Evolutionary conservation across 1,140 invertebrate genomes (phyloP), one percentile per base, ranked within the genome.

Genomic region (Hesperophylax magnus): DNA sequence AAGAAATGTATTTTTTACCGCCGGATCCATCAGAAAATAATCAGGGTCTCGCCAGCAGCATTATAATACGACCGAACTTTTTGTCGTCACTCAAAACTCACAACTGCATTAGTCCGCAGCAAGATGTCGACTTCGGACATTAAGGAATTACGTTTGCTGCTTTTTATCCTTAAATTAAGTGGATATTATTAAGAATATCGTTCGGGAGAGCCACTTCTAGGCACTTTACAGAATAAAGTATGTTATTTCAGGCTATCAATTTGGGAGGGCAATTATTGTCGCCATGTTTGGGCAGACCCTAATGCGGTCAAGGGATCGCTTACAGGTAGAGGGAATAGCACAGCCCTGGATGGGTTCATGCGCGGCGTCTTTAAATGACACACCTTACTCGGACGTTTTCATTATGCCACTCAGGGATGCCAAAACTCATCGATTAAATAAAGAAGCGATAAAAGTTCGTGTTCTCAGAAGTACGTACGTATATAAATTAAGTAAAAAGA

Each of bases 161-260:
- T 78, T 78, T 79, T 82, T 60, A 63, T 67, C 54, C 65, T 34
- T 14, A 80, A 82, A 82, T 82, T 82, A 77, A 82, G 67, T 82
- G 78, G 81, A 82, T 79, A 77, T 77, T 76, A 79, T 82, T 82
- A 79, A 27, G 71, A 67, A 67, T 78, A 78, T 53, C 27, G 22
- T 61, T 31, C 17, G 15, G 47, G 18, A 24, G 63, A 20, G 53
- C 61, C 65, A 27, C 53, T 75, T 31, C 54, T 58, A 24, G 52
- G 52, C 22, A 56, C 53, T 72, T 47, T 47, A 47, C 11, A 47
- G 39, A 9, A 47, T 47, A 83, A 83, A 83, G 54, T 69, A 54
- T 83, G 72, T 84, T 80, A 84, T 84, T 84, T 79, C 54, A 78
- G 80, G 81, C 82, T 84, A 84, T 84, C 82, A 84, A 84, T 84